phyloP scores from a whole-genome alignment of 2,797 vertebrate genomes.

The Hippopotamyrus pictus region DNA sequence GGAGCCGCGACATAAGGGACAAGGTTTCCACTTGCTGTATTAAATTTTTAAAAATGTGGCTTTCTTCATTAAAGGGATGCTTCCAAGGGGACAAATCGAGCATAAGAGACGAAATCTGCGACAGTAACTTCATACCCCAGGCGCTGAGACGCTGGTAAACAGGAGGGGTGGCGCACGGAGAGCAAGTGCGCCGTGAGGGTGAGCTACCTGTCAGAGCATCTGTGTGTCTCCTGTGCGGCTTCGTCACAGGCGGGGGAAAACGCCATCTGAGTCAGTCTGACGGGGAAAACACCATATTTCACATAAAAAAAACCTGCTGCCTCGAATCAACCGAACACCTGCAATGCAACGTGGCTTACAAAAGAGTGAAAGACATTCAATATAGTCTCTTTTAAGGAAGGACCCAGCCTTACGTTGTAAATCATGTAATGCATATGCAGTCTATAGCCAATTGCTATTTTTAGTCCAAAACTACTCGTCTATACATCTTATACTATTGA shows the following conservation, averaged over 20 bases:
- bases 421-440: neutral
- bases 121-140: conserved; percentile 46
- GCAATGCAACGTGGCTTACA: neutral
- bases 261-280: neutral
- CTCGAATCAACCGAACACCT: neutral
- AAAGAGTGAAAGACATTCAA: neutral
- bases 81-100: conserved; percentile 28
- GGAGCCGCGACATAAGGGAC: neutral
- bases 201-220: conserved; percentile 16
- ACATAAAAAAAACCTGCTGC: neutral
- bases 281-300: neutral
- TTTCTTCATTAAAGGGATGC: conserved; percentile 31
- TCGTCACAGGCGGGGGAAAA: neutral
- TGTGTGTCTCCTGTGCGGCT: neutral
- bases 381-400: neutral
- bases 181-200: neutral
- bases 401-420: neutral
- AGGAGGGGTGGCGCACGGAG: neutral
- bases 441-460: neutral
- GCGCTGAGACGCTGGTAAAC: conserved; percentile 37
- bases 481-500: neutral
- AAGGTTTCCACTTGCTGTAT: neutral
- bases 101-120: conserved; percentile 41
- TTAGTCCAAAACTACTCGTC: neutral
- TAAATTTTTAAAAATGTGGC: conserved; percentile 29